phyloP scores from a whole-genome alignment of 2,113 vertebrate genomes.

The Elephantulus edwardii region DNA sequence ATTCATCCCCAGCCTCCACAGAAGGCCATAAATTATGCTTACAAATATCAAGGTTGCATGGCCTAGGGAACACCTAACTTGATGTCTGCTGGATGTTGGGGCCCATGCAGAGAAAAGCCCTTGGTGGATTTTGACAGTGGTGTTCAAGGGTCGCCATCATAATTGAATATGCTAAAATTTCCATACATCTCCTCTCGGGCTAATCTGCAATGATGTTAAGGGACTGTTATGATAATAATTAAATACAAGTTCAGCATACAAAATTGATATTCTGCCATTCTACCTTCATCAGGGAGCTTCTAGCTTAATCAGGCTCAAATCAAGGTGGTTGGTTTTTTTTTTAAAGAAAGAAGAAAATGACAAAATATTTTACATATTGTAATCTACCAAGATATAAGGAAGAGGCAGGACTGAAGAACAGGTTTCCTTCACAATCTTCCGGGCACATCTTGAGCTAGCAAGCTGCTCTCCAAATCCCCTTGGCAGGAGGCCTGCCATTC shows the following conservation, averaged over 20 bases:
- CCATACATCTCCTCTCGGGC: conserved; percentile 77
- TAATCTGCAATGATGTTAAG: conserved; percentile 77
- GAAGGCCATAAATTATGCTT: accelerated
- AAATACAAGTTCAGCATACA: conserved; percentile 79
- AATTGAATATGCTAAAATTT: conserved; percentile 79
- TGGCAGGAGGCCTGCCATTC: neutral
- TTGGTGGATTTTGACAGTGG: conserved; percentile 33
- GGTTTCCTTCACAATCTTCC: neutral
- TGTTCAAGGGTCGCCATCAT: conserved; percentile 69
- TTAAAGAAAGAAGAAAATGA: conserved; percentile 45
- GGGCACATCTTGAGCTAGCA: neutral
- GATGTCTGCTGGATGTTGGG: accelerated
- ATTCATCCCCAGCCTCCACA: neutral
- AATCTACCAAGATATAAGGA: neutral
- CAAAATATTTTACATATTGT: neutral
- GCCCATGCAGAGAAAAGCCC: neutral
- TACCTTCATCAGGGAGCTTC: conserved; percentile 68
- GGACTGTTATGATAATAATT: conserved; percentile 80
- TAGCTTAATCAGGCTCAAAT: conserved; percentile 69
- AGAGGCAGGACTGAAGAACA: neutral
- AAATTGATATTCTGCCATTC: conserved; percentile 71
- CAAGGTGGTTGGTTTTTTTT: no score
- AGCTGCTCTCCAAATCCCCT: neutral
- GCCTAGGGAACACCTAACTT: accelerated
- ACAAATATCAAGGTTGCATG: neutral